Evolutionary conservation across 2,888 invertebrate species (phyloP).

Genomic region (Boloria selene): DNA sequence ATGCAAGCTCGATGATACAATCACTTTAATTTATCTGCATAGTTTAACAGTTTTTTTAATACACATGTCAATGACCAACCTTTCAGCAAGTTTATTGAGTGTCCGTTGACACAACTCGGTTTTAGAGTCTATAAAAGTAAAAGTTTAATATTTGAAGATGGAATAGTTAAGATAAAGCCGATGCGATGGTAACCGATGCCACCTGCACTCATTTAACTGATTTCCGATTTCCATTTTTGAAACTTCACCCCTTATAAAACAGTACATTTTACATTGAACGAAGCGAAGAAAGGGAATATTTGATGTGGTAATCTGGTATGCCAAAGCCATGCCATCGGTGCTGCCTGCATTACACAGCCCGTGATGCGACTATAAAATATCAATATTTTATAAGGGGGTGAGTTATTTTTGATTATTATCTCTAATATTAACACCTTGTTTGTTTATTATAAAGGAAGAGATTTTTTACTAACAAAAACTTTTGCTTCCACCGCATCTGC

Average conservation of each 20-base stretch:
- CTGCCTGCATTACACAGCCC: conserved; percentile 74
- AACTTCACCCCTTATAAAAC: conserved; percentile 39
- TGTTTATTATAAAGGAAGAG: conserved; percentile 59
- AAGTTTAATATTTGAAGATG: conserved; percentile 76
- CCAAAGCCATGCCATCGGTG: conserved; percentile 61
- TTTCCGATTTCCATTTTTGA: conserved; percentile 34
- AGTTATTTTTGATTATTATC: conserved; percentile 72
- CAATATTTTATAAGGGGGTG: conserved; percentile 76
- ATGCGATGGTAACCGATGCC: conserved; percentile 63
- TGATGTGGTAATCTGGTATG: conserved; percentile 76
- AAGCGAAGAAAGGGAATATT: conserved; percentile 61
- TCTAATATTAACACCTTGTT: conserved; percentile 77
- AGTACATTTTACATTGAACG: conserved; percentile 41
- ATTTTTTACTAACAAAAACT: conserved; percentile 56
- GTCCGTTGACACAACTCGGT: conserved; percentile 68
- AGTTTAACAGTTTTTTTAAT: not conserved
- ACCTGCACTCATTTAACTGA: conserved; percentile 66
- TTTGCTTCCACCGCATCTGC: conserved; percentile 66
- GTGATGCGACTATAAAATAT: conserved; percentile 76
- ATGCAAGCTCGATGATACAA: not conserved
- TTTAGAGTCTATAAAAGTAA: conserved; percentile 75
- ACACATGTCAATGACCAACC: conserved; percentile 31
- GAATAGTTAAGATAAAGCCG: conserved; percentile 72
- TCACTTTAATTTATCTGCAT: not conserved
- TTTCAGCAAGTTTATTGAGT: conserved; percentile 42